These are phyloP conservation scores for Lagopus muta DNA, from an alignment of 2,113 vertebrate species.

Conservation along the genomic window DNA sequence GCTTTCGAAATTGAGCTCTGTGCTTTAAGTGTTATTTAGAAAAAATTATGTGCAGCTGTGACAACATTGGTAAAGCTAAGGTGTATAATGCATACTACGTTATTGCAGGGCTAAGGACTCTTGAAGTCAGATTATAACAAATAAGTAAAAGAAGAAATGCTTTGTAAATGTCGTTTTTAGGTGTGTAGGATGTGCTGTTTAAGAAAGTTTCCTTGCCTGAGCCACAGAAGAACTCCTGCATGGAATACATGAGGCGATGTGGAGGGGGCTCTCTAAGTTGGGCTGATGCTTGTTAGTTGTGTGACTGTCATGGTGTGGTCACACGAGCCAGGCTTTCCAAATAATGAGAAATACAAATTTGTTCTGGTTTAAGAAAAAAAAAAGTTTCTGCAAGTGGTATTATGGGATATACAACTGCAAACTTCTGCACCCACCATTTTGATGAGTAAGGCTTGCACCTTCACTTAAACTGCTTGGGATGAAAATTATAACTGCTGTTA, in stretches of 20 bases:
- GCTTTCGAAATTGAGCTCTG: constrained; percentile 1
- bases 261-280: neutral
- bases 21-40: neutral
- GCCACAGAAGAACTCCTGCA: neutral
- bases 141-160: neutral
- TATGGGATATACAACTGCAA: neutral
- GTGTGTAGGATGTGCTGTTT: neutral
- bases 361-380: neutral
- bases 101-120: neutral
- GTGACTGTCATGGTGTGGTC: rapidly evolving
- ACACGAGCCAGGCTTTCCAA: neutral
- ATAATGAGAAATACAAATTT: neutral
- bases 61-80: neutral
- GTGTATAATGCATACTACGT: neutral
- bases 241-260: neutral
- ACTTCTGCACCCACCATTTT: neutral
- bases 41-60: neutral
- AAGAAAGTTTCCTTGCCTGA: neutral
- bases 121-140: neutral
- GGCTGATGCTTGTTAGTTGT: neutral
- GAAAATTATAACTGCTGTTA: constrained; percentile 1
- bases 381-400: neutral
- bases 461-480: neutral
- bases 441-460: neutral
- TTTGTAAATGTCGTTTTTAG: neutral